Base-by-base conservation (phyloP, 2,113 vertebrate species). In the Notarius lentiginosus region DNA sequence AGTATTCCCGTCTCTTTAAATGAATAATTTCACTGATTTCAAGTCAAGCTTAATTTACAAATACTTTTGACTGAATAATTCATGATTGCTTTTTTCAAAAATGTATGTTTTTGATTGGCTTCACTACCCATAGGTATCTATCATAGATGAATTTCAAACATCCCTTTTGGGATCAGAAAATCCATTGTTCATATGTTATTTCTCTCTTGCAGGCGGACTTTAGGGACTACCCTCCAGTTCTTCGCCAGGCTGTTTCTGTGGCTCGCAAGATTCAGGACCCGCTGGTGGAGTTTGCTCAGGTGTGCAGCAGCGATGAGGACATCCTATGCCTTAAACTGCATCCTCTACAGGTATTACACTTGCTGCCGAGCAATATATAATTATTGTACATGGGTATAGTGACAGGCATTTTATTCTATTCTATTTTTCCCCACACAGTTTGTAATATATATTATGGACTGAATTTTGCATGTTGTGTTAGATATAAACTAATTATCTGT, bases 301-400 rank as follows among this genome's bases (percentile, higher is more conserved):
- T 99, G 89, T 99, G 98, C 97, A 98, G 98, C 94, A 95, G 94
- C 0, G 98, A 99, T 63, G 98, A 99, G 49, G 98, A 99, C 89
- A 99, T 99, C 83, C 94, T 99, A 18, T 99, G 98, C 92, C 96
- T 99, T 82, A 99, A 99, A 86, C 95, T 99, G 47, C 98, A 99
- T 91, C 98, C 98, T 1, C 91, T 99, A 60, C 98, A 99, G 96
- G 98, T 99, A 93, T n/a, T 27, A 2, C 2, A 24, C 24, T 66
- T 12, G 22, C 49, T 53, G 14, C 24, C 41, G 10, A 8, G 41
- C 41, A 6, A 17, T 72, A 72, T 1, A 70, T 70, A 7, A 66
- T 61, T 61, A 27, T 68, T 30, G 30, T 30, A 30, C 30, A 30
- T 30, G 30, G 30, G 30, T 30, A 30, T 30, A 30, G 30, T 30